A percentile compares a stretch with the other conserved stretches of the same genome.
These are phyloP conservation scores for Tarsius wallacei DNA, from an alignment of 2,797 vertebrate genomes.

Conservation along the genomic window DNA sequence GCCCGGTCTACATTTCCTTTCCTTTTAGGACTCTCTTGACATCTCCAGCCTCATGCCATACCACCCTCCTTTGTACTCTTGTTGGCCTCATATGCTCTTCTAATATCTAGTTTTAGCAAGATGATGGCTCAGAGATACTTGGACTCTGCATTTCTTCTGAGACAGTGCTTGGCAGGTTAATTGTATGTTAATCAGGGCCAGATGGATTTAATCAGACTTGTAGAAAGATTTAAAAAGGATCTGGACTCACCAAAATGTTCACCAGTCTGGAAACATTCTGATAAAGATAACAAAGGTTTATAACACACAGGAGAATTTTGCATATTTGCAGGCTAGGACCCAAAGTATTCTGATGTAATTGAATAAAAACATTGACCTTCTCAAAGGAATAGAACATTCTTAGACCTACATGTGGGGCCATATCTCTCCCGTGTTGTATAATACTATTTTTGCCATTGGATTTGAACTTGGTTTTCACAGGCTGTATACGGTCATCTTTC, in stretches of 20 bases:
- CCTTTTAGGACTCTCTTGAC: neutral
- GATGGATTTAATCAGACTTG: slow-evolving; percentile 78
- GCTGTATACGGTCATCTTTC: neutral
- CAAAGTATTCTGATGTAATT: slow-evolving; percentile 32
- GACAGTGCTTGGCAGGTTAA: slow-evolving; percentile 82
- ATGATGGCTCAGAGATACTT: slow-evolving; percentile 60
- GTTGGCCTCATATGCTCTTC: neutral
- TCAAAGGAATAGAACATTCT: slow-evolving; percentile 6
- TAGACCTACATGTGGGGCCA: neutral
- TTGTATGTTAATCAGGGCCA: slow-evolving; percentile 75
- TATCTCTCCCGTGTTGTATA: neutral
- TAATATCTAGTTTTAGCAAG: slow-evolving; percentile 45
- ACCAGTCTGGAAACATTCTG: slow-evolving; percentile 67
- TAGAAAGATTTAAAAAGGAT: slow-evolving; percentile 77
- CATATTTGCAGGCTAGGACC: neutral
- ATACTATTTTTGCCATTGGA: neutral
- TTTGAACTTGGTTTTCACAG: neutral
- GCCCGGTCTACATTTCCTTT: neutral
- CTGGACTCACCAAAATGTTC: slow-evolving; percentile 71
- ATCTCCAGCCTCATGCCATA: neutral
- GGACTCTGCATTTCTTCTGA: slow-evolving; percentile 58
- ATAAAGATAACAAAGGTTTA: slow-evolving; percentile 63
- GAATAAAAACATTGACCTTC: slow-evolving; percentile 17
- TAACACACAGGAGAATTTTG: neutral
- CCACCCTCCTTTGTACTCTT: neutral